phyloP scores from a whole-genome alignment of 53 echinoderm and acorn worm species.

The Holothuria leucospilota region DNA sequence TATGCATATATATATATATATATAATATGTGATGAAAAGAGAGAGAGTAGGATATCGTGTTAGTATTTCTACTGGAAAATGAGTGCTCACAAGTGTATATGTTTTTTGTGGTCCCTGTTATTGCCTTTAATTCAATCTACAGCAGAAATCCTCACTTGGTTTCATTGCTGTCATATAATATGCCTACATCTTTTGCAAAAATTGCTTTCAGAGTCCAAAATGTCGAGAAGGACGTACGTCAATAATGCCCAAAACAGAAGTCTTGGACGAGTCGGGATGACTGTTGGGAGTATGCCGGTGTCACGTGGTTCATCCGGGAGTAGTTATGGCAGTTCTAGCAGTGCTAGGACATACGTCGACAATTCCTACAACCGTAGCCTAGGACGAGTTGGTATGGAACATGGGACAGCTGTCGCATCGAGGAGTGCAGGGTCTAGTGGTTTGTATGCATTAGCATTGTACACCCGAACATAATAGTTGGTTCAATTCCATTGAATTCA shows the following conservation, averaged over 20 bases:
- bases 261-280: constrained; percentile 31
- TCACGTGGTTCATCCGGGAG: constrained; percentile 25
- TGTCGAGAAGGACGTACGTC: constrained; percentile 25
- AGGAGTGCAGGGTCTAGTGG: neutral
- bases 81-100: no score
- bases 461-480: neutral
- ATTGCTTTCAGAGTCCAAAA: constrained; percentile 5
- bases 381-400: constrained; percentile 39
- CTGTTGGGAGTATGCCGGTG: constrained; percentile 28
- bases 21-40: no score
- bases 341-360: constrained; percentile 36
- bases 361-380: constrained; percentile 37
- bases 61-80: no score
- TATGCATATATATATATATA: no score
- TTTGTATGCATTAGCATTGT: neutral
- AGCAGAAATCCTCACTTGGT: no score
- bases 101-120: no score
- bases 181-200: no score
- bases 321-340: neutral
- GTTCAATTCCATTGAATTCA: no score
- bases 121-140: no score
- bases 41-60: no score
- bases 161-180: no score
- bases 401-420: constrained; percentile 3
- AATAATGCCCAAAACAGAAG: constrained; percentile 38